Base-by-base conservation (phyloP, 1,140 invertebrate species). In the Antheraea pernyi region DNA sequence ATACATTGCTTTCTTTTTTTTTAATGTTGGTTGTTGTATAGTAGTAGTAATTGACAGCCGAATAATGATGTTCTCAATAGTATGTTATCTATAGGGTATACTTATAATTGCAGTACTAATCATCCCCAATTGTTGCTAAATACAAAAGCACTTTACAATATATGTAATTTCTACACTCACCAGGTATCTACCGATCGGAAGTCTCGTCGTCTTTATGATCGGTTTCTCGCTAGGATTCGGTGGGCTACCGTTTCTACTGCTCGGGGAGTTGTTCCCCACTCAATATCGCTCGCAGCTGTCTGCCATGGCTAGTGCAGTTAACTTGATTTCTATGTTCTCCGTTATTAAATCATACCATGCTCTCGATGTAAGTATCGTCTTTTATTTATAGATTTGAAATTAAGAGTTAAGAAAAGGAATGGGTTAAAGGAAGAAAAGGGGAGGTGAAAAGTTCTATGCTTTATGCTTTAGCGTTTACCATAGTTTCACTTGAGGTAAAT, bases 211-310 rank as follows among this genome's bases (percentile, higher is more conserved):
- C 10, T 99, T 97, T 84, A 96, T 97, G 66, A 80, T 96, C 39
- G 94, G 95, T 8, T 97, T 97, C 90, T 96, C 96, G 0, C 82
- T 97, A 4, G 97, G 97, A 19, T 96, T 96, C 75, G 97, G 97
- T 0, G 96, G 96, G 0, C 94, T 97, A 59, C 96, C 97, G 0
- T 97, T 97, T 94, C 92, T 97, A 75, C 94, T 97, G 72, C 94
- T 96, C 72, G 94, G 95, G 0, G 96, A 97, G 88, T 83, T 97
- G 74, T 96, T 96, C 91, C 93, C 96, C 67, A 89, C 96, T 76
- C 94, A 96, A 65, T 93, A 97, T 16, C 96, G 97, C 69, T 96
- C 96, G 74, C 94, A 97, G 42, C 96, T 96, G 36, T 92, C 94
- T 77, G 94, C 96, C 0, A 94, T 97, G 77, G 95, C 96, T 5